phyloP scores from a whole-genome alignment of 2,888 invertebrate genomes.

The Strigamia crassipes region DNA sequence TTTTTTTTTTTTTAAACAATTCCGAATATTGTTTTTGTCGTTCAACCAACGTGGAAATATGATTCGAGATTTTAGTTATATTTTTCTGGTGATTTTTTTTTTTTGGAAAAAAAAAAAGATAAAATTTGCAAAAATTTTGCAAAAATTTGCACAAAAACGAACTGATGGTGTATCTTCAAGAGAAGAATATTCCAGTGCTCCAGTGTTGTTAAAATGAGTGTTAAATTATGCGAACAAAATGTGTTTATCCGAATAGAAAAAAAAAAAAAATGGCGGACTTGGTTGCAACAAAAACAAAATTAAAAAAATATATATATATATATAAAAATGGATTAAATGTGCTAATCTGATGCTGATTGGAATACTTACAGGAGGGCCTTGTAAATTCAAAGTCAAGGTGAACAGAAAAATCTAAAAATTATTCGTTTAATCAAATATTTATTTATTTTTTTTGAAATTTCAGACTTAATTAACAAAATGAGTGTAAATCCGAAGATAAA shows the following conservation, averaged over 20 bases:
- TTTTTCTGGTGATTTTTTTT: too few relatives aligned
- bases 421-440: constrained; percentile 60
- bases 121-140: too few relatives aligned
- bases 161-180: too few relatives aligned
- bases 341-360: neutral
- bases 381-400: neutral
- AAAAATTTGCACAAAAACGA: too few relatives aligned
- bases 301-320: neutral
- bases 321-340: neutral
- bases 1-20: too few relatives aligned
- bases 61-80: neutral
- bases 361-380: neutral
- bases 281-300: neutral
- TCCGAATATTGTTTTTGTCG: neutral
- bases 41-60: neutral
- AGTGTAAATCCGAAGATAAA: constrained; percentile 66
- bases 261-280: neutral
- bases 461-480: constrained; percentile 43
- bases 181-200: too few relatives aligned
- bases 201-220: too few relatives aligned
- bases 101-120: neutral
- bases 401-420: neutral
- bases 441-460: constrained; percentile 57
- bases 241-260: too few relatives aligned
- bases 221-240: too few relatives aligned